Base-by-base conservation (phyloP, 2,113 vertebrate genomes). In the Perognathus longimembris region DNA sequence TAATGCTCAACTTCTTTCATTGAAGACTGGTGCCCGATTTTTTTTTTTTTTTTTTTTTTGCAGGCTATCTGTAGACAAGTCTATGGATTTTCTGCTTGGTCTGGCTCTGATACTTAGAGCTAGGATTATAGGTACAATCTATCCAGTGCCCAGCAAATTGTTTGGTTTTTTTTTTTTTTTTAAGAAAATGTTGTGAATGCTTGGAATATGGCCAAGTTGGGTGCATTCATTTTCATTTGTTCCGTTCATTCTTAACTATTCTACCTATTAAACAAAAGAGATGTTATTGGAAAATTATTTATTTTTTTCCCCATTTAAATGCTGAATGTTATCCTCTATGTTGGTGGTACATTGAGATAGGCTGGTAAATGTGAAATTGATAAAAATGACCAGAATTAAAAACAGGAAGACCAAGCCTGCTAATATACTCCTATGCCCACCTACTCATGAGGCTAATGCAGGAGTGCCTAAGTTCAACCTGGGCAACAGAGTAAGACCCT, bases 311-410 rank as follows among this genome's bases (percentile, higher is more conserved):
- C 90, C 50, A 71, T 0, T 76, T 80, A 69, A 40, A 57, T 75
- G 38, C 40, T 42, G 40, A 85, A 15, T 70, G 28, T 45, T 57
- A 26, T 20, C 18, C 32, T 94, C 30, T 63, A 0, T 28, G 18
- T 59, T 28, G 18, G 11, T n/a, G 57, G 34, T 74, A 0, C 36
- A 66, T 32, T 89, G 73, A 85, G 40, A 86, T 57, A 90, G 54
- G 42, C 38, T 63, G 28, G 36, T 91, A 70, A 64, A 85, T 75
- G 82, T 38, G 61, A 95, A 94, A 93, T 78, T 61, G 61, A 10
- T 38, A 14, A 77, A n/a, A 26, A 63, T 42, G 24, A 5, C 15
- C 15, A 26, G 36, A 90, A 73, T 91, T 77, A 21, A 36, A 76
- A 63, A 40, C 57, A 57, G 22, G 45, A 40, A 69, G 75, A 36